phyloP scores from a whole-genome alignment of 2,113 vertebrate genomes.

The Microcebus lehilahytsara region DNA sequence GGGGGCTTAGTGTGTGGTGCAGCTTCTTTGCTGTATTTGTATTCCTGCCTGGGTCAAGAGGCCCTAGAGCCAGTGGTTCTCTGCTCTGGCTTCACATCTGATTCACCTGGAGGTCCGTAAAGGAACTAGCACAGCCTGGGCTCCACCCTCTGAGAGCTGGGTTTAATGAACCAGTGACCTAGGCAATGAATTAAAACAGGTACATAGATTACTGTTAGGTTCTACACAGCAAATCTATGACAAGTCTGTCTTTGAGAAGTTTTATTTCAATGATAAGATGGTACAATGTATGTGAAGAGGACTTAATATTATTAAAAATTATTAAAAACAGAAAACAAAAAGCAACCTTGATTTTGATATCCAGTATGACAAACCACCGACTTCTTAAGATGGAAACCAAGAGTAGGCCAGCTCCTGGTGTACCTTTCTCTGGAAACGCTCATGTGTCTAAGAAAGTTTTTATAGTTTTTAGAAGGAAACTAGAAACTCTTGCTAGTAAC shows the following conservation, averaged over 20 bases:
- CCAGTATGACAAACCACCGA: not conserved
- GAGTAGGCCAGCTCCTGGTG: not conserved
- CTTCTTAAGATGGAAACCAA: not conserved
- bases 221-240: not conserved
- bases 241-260: not conserved
- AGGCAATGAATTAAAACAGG: not conserved
- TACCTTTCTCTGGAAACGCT: not conserved
- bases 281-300: not conserved
- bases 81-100: not conserved
- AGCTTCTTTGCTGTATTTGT: not conserved
- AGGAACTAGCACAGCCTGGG: not conserved
- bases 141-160: not conserved
- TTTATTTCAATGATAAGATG: not conserved
- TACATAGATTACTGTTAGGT: not conserved
- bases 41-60: not conserved
- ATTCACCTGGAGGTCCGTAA: not conserved
- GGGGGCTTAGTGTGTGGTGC: not conserved
- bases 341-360: not conserved
- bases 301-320: not conserved
- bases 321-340: slow-evolving; percentile 7
- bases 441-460: not conserved
- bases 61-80: not conserved
- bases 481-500: not conserved
- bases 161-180: not conserved
- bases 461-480: not conserved